Evolutionary conservation across 2,888 invertebrate species (phyloP), one percentile per base, ranked within the genome.

Genomic region (Drosophila fungiperda): DNA sequence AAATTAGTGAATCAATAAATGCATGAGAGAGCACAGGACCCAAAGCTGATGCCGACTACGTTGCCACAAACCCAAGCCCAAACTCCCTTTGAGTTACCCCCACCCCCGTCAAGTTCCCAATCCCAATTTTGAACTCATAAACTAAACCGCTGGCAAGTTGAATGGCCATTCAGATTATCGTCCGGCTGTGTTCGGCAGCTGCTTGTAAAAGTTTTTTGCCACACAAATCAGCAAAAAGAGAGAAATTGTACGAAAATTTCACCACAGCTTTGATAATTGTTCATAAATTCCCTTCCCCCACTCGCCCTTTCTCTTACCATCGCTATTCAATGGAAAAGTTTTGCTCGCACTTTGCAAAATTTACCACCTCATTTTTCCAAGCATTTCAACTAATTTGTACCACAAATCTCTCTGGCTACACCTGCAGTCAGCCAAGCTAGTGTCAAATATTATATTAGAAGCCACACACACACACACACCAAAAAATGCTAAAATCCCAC

Each of bases 301-400:
- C 3, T 26, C 20, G 1, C 32, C 15, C 17, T 12, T 3, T 38
- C 11, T 17, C 36, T 23, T 12, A 12, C 52, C 17, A 45, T n/a
- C 50, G 15, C n/a, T 29, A 76, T 78, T 76, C 66, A 78, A 78
- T 73, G 76, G 67, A 66, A 79, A 80, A 80, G 68, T 75, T 82
- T 72, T 53, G 54, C 69, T 69, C 63, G 54, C 70, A 73, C 69
- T 67, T 75, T 69, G 68, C 48, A 35, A 68, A 83, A 82, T 82
- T 83, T 83, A 81, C 83, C 81, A 83, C 80, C 80, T 83, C 76
- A 82, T 83, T 83, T 83, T 82, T 80, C 80, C 78, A 35, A 68
- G 68, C 80, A 75, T 82, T 83, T 83, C 70, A 61, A 80, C 83
- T 83, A 83, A 83, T 83, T 83, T 83, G 78, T 73, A 61, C 74